Conservation (phyloP, 2,113 vertebrate genomes). For the Callionymus lyra region DNA sequence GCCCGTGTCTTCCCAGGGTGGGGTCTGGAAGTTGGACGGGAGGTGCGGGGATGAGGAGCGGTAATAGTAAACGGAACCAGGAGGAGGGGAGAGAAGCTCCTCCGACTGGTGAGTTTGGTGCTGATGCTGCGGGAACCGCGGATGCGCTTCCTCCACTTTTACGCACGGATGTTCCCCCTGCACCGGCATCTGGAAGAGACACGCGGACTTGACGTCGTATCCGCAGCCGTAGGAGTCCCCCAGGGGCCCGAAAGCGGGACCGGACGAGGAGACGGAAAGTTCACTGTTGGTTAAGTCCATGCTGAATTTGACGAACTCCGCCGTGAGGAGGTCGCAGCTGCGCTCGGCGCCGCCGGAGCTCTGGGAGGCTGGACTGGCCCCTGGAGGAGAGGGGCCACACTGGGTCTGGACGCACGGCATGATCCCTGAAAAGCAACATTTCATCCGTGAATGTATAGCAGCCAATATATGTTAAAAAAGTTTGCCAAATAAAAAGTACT, state of each 20-base stretch:
- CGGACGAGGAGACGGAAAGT: conserved; percentile 73
- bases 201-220: conserved; percentile 91
- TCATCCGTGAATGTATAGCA: too few relatives aligned
- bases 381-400: conserved; percentile 92
- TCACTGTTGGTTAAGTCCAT: conserved; percentile 99
- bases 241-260: conserved; percentile 81
- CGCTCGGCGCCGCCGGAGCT: conserved; percentile 78
- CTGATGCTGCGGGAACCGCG: conserved; percentile 75
- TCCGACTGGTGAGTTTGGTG: conserved; percentile 77
- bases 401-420: conserved; percentile 98
- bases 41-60: conserved; percentile 80
- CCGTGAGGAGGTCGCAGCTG: conserved; percentile 93
- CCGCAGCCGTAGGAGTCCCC: conserved; percentile 80
- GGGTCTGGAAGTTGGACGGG: conserved; percentile 73
- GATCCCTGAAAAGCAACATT: conserved; percentile 60
- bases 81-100: conserved; percentile 79
- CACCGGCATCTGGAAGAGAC: conserved; percentile 89
- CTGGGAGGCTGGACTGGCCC: conserved; percentile 93
- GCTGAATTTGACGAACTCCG: conserved; percentile 99
- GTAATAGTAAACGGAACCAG: conserved; percentile 87
- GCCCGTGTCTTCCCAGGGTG: conserved; percentile 85
- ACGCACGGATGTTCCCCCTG: conserved; percentile 82
- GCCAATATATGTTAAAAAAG: too few relatives aligned
- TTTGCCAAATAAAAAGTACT: too few relatives aligned
- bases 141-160: conserved; percentile 88